Base-by-base conservation (phyloP, 2,888 invertebrate species). In the Panzeria rudis region DNA sequence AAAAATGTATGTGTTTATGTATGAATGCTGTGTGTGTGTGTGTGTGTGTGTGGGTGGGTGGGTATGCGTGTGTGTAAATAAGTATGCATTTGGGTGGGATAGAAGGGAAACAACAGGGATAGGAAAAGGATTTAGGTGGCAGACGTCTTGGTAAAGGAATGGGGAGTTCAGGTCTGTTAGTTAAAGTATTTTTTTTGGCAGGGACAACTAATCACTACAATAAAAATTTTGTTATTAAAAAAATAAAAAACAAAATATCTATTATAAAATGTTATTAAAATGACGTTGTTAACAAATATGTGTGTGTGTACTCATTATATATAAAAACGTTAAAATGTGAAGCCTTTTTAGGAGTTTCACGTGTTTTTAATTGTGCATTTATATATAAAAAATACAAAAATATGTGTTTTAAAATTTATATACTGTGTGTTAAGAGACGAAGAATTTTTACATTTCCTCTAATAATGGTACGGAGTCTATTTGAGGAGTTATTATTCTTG, bases 1-100 rank as follows among this genome's bases (percentile, higher is more conserved):
- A 83, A 86, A 84, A n/a, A 80, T 50, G 52, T n/a, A n/a, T 56
- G 61, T 69, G 50, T 78, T 44, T n/a, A 50, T 64, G 35, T 52
- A 73, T 54, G 38, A 41, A 61, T 78, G 41, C 61, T 59, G 32
- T 47, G 38, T 62, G 17, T 17, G 17, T 44, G 44, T 32, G 59
- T 13, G 44, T 47, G 35, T 35, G 52, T 38, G 32, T 15, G 32
- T 50, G 23, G 35, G n/a, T n/a, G n/a, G n/a, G n/a, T n/a, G n/a
- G n/a, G n/a, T n/a, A n/a, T n/a, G n/a, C n/a, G n/a, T n/a, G n/a
- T n/a, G n/a, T n/a, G n/a, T n/a, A n/a, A n/a, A 41, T 50, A 56
- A 52, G 23, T 73, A 73, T 80, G 72, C 35, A 38, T 80, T 50
- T 64, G 20, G n/a, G n/a, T n/a, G n/a, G 15, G 23, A 35, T 20